A percentile compares a stretch with the other conserved stretches of the same genome.
phyloP scores from a whole-genome alignment of 2,888 invertebrate genomes.

The Lysandra bellargus region DNA sequence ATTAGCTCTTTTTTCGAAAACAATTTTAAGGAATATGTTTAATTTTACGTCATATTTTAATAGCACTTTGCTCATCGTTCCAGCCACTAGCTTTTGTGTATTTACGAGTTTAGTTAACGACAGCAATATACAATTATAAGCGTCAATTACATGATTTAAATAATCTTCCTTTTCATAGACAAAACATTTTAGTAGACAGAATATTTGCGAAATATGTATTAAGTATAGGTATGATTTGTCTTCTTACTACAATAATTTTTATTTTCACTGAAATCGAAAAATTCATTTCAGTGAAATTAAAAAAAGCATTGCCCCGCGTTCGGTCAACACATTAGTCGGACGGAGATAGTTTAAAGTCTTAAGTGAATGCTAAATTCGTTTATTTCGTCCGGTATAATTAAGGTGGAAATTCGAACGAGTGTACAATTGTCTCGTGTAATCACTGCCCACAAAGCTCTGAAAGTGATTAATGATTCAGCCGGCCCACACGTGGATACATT shows the following conservation, averaged over 20 bases:
- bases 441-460: slow-evolving; percentile 46
- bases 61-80: neutral
- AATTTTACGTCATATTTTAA: neutral
- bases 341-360: neutral
- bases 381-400: slow-evolving; percentile 26
- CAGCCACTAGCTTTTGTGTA: neutral
- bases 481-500: slow-evolving; percentile 38
- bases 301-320: neutral
- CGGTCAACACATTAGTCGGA: neutral
- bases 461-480: slow-evolving; percentile 62
- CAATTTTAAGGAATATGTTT: neutral
- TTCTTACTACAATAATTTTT: neutral
- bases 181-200: neutral
- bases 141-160: neutral
- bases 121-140: neutral
- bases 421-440: slow-evolving; percentile 45
- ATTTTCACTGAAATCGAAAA: neutral
- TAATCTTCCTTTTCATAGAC: neutral
- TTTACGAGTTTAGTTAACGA: neutral
- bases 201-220: neutral
- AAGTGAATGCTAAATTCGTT: neutral
- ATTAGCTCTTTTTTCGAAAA: neutral
- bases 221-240: no score
- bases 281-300: neutral
- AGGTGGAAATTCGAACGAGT: slow-evolving; percentile 30